These are phyloP conservation scores for Apteryx owenii DNA, from an alignment of 2,113 vertebrate genomes.

Conservation along the genomic window DNA sequence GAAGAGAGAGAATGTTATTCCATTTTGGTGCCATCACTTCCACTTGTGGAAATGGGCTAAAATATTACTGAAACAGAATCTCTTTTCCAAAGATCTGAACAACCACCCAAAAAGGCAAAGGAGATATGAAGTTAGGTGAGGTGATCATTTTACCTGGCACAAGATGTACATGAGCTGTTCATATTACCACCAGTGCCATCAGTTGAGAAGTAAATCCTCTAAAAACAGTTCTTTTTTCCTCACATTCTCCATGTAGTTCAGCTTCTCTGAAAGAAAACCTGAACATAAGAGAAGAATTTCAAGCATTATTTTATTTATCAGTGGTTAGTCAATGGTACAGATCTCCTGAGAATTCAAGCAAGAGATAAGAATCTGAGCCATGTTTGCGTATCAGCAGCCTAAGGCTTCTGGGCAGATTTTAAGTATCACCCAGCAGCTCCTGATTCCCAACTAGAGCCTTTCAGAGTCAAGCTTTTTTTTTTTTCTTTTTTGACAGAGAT, in stretches of 20 bases:
- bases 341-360: not conserved
- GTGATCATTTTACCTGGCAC: not conserved
- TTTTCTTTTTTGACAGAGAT: slow-evolving; percentile 2
- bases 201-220: not conserved
- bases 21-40: not conserved
- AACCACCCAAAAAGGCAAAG: not conserved
- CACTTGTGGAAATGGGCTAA: not conserved
- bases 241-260: not conserved
- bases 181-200: not conserved
- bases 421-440: not conserved
- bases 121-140: not conserved
- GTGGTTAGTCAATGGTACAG: not conserved
- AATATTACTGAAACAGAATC: not conserved
- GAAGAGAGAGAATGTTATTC: not conserved
- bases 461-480: not conserved
- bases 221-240: not conserved
- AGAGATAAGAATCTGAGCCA: not conserved
- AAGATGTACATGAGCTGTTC: not conserved
- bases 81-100: not conserved
- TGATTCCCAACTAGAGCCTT: not conserved
- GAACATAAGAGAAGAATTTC: not conserved
- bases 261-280: not conserved
- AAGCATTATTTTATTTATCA: not conserved
- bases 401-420: not conserved
- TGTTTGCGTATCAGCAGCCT: not conserved